A percentile compares a stretch with the other conserved stretches of the same genome.
phyloP scores from a whole-genome alignment of 2,888 invertebrate genomes.

The Salpingus planirostris region DNA sequence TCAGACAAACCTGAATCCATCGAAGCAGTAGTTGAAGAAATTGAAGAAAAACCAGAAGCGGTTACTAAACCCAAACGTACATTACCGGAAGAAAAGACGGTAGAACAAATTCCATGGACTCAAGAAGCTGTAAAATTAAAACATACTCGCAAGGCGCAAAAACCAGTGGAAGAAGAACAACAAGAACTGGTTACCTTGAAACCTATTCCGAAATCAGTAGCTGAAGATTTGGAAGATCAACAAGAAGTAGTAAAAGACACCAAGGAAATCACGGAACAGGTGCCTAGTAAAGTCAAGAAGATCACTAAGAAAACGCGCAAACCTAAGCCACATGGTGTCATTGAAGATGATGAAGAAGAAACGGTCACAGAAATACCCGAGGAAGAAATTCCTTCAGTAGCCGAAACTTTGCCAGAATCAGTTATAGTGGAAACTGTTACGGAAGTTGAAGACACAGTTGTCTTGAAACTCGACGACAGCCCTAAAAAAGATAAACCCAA shows the following conservation, averaged over 20 bases:
- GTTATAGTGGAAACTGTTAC: conserved; percentile 48
- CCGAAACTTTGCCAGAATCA: conserved; percentile 16
- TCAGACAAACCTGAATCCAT: neutral
- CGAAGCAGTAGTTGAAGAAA: neutral
- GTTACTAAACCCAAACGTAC: neutral
- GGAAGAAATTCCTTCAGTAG: conserved; percentile 19
- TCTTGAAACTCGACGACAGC: conserved; percentile 42
- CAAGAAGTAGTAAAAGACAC: neutral
- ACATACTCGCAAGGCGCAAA: conserved; percentile 25
- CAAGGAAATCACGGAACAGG: conserved; percentile 13
- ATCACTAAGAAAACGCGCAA: conserved; percentile 18
- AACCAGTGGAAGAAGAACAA: conserved; percentile 22
- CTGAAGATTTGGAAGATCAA: conserved; percentile 17
- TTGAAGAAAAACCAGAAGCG: conserved; percentile 1
- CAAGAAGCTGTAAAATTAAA: conserved; percentile 50
- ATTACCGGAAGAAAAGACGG: conserved; percentile 3
- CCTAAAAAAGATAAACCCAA: conserved; percentile 29
- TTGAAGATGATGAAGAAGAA: conserved; percentile 22
- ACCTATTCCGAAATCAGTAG: conserved; percentile 22
- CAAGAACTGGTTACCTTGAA: conserved; percentile 35
- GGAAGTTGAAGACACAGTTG: conserved; percentile 50
- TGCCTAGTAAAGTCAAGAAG: conserved; percentile 15
- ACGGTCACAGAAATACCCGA: conserved; percentile 25
- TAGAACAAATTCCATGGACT: conserved; percentile 43
- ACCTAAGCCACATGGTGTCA: conserved; percentile 24